Evolutionary conservation across 2,113 vertebrate genomes (phyloP), one percentile per base, ranked within the genome.

Genomic region (Tenrec ecaudatus): DNA sequence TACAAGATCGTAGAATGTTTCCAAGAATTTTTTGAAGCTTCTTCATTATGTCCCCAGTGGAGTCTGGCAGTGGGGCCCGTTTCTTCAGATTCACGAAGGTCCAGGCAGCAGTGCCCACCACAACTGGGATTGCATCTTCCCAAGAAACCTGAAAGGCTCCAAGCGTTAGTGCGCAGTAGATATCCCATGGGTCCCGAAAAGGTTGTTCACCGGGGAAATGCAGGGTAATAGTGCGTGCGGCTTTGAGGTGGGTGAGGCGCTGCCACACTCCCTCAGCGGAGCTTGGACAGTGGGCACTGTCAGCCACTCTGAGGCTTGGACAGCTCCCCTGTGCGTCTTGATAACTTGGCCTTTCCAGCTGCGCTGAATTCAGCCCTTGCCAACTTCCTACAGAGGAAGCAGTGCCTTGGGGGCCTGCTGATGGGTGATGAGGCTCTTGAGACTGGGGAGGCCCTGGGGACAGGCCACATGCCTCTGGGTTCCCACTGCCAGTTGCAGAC

Each of bases 301-400:
- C 15, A 43, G 57, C 38, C 38, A 1, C 64, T 25, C 68, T 14
- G 82, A 31, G 64, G 33, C 66, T 60, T 19, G 47, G 62, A 14
- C 4, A 1, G 20, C 10, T 27, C 14, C 80, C 66, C 69, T 53
- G 20, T 1, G 0, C 2, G 85, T 57, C 16, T 38, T 10, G 19
- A 29, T 17, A 23, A 36, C 62, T 76, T 40, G 82, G 79, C 86
- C 86, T 95, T 93, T 82, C 43, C 79, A 81, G n/a, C 82, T 20
- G 31, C 38, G 0, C 53, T 86, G 88, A 86, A 88, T 80, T 93
- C 71, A 86, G 80, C 82, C 40, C 53, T 20, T 88, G 89, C 88
- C 90, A 83, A 5, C 47, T 90, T 88, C 85, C 86, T 85, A 27
- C 69, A 80, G 76, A 77, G 38, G 69, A 77, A 88, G 58, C 73